Evolutionary conservation across 2,113 vertebrate genomes (phyloP).

Genomic region (Anthoscopus minutus): DNA sequence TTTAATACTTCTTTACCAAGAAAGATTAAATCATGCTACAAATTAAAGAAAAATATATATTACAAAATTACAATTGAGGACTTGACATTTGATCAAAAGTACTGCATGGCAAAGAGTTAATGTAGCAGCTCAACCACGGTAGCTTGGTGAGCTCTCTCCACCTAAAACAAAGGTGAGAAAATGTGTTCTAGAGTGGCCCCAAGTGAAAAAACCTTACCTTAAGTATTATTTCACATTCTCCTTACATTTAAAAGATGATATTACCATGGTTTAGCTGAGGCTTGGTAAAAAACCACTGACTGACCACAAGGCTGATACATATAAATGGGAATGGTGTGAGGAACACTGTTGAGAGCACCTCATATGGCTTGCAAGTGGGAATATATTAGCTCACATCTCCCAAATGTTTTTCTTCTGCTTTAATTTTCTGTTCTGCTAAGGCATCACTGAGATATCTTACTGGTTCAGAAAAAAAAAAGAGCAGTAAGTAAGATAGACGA

Average conservation of each 20-base stretch:
- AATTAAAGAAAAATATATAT: neutral
- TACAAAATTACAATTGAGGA: neutral
- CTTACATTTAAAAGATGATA: neutral
- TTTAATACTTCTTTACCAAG: neutral
- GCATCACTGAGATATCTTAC: neutral
- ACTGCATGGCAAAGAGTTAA: neutral
- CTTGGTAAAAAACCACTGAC: neutral
- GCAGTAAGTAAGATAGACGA: neutral
- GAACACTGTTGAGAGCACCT: neutral
- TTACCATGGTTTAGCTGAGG: neutral
- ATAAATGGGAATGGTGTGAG: neutral
- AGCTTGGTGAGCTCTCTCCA: neutral
- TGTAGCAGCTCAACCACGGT: neutral
- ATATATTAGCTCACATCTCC: neutral
- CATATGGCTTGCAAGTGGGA: neutral
- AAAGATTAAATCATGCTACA: neutral
- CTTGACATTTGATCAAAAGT: neutral
- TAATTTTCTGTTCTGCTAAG: neutral
- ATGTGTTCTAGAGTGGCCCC: neutral
- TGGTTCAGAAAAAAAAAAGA: neutral
- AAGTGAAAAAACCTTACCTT: neutral
- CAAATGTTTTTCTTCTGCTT: neutral
- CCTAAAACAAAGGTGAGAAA: neutral
- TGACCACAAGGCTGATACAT: neutral
- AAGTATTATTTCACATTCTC: neutral